Evolutionary conservation across 2,888 invertebrate genomes (phyloP), one percentile per base, ranked within the genome.

Genomic region (Tridacna crocea): DNA sequence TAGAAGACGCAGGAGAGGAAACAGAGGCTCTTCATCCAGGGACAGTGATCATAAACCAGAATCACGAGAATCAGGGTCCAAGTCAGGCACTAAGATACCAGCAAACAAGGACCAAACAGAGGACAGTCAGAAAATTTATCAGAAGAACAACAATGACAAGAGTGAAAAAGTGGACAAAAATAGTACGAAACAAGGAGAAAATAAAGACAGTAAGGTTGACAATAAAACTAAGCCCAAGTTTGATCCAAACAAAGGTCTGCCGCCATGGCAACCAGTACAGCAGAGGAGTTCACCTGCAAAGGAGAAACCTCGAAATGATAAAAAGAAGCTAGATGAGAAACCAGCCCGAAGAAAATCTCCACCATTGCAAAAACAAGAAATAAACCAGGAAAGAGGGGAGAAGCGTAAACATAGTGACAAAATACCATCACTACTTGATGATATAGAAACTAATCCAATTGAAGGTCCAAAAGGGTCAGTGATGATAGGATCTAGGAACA

Each of bases 261-360:
- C 76, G 26, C 80, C 72, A n/a, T 80, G 80, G 80, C 27, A 73
- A 58, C 74, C 80, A 66, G 80, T 77, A 0, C 19, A 63, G 36
- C 15, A 68, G 46, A 55, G 55, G 19, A 1, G 0, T 72, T n/a
- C 48, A n/a, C 55, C 55, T 55, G 72, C 11, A 11, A 51, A 48
- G 48, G 51, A 72, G 22, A 47, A 55, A 72, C 22, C 26, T 22
- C 36, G 68, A 36, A 46, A 68, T 68, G 72, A 72, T 72, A 48
- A 51, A 51, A 24, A 24, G n/a, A 61, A 22, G 24, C 72, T 22
- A 6, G 48, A 72, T 72, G 72, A 51, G 3, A 51, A 72, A 55
- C 51, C 72, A 19, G n/a, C 61, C 4, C 26, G 70, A 65, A 46
- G 26, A 65, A 46, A 63, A 48, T 19, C 65, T 24, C 65, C 75